These are phyloP conservation scores for Drosophila ohnishii DNA, from an alignment of 1,140 invertebrate genomes.

Conservation along the genomic window DNA sequence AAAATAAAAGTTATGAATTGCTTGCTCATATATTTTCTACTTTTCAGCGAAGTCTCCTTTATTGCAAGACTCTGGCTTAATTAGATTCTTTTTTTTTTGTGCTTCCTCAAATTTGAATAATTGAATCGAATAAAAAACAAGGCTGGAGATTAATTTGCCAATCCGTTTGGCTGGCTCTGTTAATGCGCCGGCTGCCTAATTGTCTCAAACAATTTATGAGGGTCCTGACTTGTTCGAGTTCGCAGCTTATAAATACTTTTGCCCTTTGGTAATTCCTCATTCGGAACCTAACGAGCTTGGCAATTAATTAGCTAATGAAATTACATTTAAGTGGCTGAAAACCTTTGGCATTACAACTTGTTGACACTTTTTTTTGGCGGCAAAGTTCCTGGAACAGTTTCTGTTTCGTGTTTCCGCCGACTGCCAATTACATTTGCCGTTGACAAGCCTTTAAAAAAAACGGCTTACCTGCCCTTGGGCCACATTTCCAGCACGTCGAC, in stretches of 20 bases:
- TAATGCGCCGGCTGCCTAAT: slow-evolving; percentile 41
- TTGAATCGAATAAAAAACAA: slow-evolving; percentile 53
- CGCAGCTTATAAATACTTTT: slow-evolving; percentile 50
- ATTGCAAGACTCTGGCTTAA: slow-evolving; percentile 13
- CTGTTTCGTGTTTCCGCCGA: slow-evolving; percentile 26
- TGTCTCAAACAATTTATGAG: slow-evolving; percentile 53
- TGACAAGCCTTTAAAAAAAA: slow-evolving; percentile 34
- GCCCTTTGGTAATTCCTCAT: slow-evolving; percentile 29
- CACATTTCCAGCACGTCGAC: slow-evolving; percentile 18
- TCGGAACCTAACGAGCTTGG: slow-evolving; percentile 42
- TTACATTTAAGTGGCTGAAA: slow-evolving; percentile 52
- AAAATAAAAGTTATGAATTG: not conserved
- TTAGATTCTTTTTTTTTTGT: slow-evolving; percentile 22
- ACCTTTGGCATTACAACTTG: slow-evolving; percentile 44
- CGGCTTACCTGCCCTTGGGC: slow-evolving; percentile 27
- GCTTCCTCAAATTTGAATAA: slow-evolving; percentile 46
- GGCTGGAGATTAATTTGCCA: slow-evolving; percentile 47
- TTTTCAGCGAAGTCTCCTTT: not conserved
- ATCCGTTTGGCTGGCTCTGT: slow-evolving; percentile 32
- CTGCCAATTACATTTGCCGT: slow-evolving; percentile 46
- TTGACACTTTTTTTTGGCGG: slow-evolving; percentile 50
- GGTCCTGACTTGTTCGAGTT: slow-evolving; percentile 45
- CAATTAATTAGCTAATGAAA: slow-evolving; percentile 78
- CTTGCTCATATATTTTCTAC: not conserved
- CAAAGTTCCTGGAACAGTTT: slow-evolving; percentile 39